Evolutionary conservation across 2,113 vertebrate genomes (phyloP), one percentile per base, ranked within the genome.

Genomic region (Mixornis gularis): DNA sequence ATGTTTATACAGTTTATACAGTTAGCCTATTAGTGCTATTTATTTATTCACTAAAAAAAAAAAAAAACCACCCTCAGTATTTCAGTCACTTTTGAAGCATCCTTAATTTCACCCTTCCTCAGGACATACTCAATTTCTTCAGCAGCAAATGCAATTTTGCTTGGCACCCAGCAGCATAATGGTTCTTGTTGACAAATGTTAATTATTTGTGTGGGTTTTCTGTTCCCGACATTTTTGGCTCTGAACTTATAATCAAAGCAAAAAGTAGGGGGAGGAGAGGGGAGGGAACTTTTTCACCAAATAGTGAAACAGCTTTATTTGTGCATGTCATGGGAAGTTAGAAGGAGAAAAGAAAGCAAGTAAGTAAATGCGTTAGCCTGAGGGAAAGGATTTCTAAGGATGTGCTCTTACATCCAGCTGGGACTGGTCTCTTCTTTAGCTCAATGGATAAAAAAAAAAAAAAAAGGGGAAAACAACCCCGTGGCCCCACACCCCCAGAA

Each of bases 151-250:
- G 13, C 13, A 94, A 76, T 95, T 96, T 65, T 82, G 3, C 34
- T 96, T 94, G 93, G 27, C 32, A 95, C 62, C 64, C 52, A 2
- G 74, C 43, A 96, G 89, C 65, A 72, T 63, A 93, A 86, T 84
- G 66, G 59, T 71, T 94, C 49, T 91, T 95, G 66, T 95, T 95
- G 72, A 97, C 92, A 97, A 95, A 94, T 94, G 83, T 40, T 94
- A 96, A 96, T 96, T 95, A 95, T 93, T 96, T 89, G 79, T 92
- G 77, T 82, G 90, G 46, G n/a, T 66, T 89, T 60, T 74, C 74
- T 93, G 66, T 84, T 58, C 66, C 83, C 1, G 0, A 70, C 25
- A 80, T 96, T 92, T 63, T 94, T 95, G 72, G 64, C 87, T 93
- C 71, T 91, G 72, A 96, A 88, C n/a, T 84, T 73, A 89, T 17